Evolutionary conservation across 2,797 vertebrate species (phyloP).

Genomic region (Calcarius lapponicus): DNA sequence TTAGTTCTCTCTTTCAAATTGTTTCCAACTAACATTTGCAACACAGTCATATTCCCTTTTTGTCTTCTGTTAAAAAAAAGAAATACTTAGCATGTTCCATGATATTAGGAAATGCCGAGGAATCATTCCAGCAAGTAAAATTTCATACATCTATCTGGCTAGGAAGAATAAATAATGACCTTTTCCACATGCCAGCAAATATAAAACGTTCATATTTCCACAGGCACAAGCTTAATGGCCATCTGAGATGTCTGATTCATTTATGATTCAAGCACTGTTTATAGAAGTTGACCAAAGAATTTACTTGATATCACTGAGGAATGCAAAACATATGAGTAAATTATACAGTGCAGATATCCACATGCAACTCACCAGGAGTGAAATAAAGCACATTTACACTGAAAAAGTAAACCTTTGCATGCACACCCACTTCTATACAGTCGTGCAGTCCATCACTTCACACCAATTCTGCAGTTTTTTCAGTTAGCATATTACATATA

Average conservation of each 20-base stretch:
- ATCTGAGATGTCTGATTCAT: conserved; percentile 41
- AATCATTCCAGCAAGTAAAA: conserved; percentile 66
- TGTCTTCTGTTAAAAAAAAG: conserved; percentile 62
- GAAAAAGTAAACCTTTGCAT: not conserved
- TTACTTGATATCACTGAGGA: conserved; percentile 57
- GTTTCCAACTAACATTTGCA: conserved; percentile 72
- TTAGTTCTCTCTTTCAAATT: conserved; percentile 60
- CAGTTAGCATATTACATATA: not conserved
- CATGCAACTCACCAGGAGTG: not conserved
- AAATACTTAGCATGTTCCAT: conserved; percentile 70
- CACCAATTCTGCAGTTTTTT: not conserved
- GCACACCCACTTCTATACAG: not conserved
- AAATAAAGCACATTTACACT: conserved; percentile 20
- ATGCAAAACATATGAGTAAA: conserved; percentile 59
- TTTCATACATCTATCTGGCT: conserved; percentile 55
- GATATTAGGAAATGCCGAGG: conserved; percentile 66
- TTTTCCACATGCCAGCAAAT: conserved; percentile 60
- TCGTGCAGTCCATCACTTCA: not conserved
- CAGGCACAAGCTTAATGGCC: conserved; percentile 32
- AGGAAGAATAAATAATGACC: conserved; percentile 59
- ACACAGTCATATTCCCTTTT: conserved; percentile 40
- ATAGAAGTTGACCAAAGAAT: conserved; percentile 31
- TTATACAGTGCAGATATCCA: conserved; percentile 34
- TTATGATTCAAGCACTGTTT: conserved; percentile 40
- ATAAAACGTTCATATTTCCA: conserved; percentile 46